Conservation (phyloP, 2,888 invertebrate genomes). For the Athrips mouffetella region DNA sequence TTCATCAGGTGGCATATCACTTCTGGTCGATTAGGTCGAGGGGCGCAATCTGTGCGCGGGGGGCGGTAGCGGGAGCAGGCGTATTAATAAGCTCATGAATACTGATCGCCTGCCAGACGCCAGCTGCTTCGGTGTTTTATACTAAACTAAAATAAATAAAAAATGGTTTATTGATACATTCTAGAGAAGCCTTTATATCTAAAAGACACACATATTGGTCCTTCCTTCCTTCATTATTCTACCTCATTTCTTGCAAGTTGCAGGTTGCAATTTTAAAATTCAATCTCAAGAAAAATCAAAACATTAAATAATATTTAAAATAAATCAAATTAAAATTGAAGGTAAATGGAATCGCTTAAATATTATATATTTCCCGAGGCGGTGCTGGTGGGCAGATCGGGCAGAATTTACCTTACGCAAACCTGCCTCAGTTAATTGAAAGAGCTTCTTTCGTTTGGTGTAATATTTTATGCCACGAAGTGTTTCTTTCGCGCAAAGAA, state of each 20-base stretch:
- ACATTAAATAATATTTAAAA: constrained; percentile 11
- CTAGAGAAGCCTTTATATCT: background rate
- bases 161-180: constrained; percentile 1
- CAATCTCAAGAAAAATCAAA: no score
- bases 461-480: constrained; percentile 68
- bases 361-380: constrained; percentile 44
- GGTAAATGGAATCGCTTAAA: constrained; percentile 15
- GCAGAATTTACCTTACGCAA: constrained; percentile 65
- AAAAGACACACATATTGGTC: no score
- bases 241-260: no score
- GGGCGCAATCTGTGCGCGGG: constrained; percentile 50
- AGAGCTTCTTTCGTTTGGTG: constrained; percentile 71
- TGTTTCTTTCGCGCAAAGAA: constrained; percentile 38
- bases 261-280: no score
- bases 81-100: constrained; percentile 72
- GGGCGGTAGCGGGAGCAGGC: constrained; percentile 39
- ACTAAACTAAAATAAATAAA: background rate
- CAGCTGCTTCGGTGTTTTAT: constrained; percentile 2
- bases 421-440: constrained; percentile 72
- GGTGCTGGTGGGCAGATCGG: constrained; percentile 52
- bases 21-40: constrained; percentile 65
- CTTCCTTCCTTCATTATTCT: no score
- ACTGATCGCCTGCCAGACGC: constrained; percentile 45
- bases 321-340: constrained; percentile 12
- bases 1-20: constrained; percentile 60